A percentile compares a stretch with the other conserved stretches of the same genome.
Evolutionary conservation across 2,888 invertebrate genomes (phyloP).

Genomic region (Pardosa pseudoannulata): DNA sequence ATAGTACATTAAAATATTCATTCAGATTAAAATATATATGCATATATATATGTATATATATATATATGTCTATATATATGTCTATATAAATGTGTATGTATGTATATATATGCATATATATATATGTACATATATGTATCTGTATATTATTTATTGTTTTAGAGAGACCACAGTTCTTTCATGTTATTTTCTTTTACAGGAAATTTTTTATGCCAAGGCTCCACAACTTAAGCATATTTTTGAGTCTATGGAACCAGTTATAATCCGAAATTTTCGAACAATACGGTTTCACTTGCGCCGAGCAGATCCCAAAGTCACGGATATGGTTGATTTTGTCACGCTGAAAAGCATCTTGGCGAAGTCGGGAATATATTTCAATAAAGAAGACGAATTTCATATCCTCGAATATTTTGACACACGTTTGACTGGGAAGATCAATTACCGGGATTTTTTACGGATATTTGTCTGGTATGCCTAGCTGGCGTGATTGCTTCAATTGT

Average conservation of each 20-base stretch:
- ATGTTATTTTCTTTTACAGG: constrained; percentile 37
- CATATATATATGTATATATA: no score
- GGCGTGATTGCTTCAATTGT: no score
- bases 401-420: constrained; percentile 56
- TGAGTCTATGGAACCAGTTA: constrained; percentile 38
- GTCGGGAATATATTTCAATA: constrained; percentile 24
- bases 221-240: constrained; percentile 36
- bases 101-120: no score
- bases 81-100: no score
- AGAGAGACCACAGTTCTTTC: no score
- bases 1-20: no score
- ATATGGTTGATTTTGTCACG: constrained; percentile 22
- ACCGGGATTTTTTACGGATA: constrained; percentile 51
- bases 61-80: no score
- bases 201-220: constrained; percentile 40
- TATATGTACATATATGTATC: no score
- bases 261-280: constrained; percentile 41
- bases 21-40: no score
- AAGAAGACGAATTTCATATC: constrained; percentile 51
- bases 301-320: constrained; percentile 44
- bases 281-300: constrained; percentile 50
- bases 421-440: constrained; percentile 49
- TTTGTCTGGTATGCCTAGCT: constrained; percentile 67
- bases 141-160: no score
- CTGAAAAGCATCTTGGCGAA: constrained; percentile 35